Evolutionary conservation across 2,113 vertebrate genomes (phyloP), one percentile per base, ranked within the genome.

Genomic region (Xyliphius kryptos): DNA sequence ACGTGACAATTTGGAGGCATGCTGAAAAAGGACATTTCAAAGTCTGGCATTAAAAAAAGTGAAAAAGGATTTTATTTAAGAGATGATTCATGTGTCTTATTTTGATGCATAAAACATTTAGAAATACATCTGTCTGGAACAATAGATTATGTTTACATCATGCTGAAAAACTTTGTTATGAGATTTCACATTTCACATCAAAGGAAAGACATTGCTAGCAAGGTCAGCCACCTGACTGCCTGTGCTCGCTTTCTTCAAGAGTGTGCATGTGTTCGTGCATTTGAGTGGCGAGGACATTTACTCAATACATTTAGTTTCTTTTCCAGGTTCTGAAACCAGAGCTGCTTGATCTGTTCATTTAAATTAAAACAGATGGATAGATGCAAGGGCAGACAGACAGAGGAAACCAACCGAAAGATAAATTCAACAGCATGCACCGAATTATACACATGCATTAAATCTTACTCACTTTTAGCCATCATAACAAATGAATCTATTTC

Each of bases 81-180:
- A 6, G 7, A 32, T 32, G 26, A 5, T 32, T 32, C 26, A 32
- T 32, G 38, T 26, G 21, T 16, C n/a, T 44, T 16, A 59, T 10
- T 56, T 15, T 6, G 20, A 56, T 59, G 56, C 40, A 38, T 37
- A 32, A 56, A 67, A 57, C 53, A 56, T 51, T 51, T 15, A 12
- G 56, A 56, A 60, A 36, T 67, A 60, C 65, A 59, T 67, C 64
- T 67, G 65, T 37, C 9, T 13, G 43, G 21, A 66, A 46, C 49
- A 17, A 21, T 67, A 46, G 65, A 60, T 67, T 67, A 21, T 67
- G 65, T 60, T 53, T 60, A 47, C 59, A 49, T 38, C 56, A 52
- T 53, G 48, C 56, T 67, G 65, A 48, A 53, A 32, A 21, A 67
- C 52, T 66, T 56, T 48, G 37, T 13, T 16, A 43, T 67, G 65